A percentile compares a stretch with the other conserved stretches of the same genome.
phyloP scores from a whole-genome alignment of 1,140 invertebrate species.

The Drosophila chauvacae region DNA sequence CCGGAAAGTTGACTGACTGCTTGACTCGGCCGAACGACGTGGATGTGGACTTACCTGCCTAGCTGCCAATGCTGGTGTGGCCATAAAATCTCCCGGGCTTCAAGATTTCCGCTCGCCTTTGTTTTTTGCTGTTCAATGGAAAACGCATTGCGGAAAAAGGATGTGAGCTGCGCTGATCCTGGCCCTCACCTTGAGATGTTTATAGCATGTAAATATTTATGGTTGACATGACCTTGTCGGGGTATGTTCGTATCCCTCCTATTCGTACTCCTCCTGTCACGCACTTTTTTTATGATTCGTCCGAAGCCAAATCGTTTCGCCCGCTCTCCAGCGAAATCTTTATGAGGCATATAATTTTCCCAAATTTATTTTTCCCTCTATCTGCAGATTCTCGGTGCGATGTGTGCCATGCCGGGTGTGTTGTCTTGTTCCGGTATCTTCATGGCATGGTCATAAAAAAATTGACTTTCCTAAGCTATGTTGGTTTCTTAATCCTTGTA shows the following conservation, averaged over 20 bases:
- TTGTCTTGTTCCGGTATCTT: slow-evolving; percentile 59
- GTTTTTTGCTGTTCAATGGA: slow-evolving; percentile 69
- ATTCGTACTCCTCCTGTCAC: slow-evolving; percentile 25
- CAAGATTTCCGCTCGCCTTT: slow-evolving; percentile 41
- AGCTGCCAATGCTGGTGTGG: slow-evolving; percentile 27
- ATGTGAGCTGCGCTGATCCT: slow-evolving; percentile 49
- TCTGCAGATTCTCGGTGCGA: slow-evolving; percentile 23
- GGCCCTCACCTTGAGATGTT: slow-evolving; percentile 72
- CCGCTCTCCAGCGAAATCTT: slow-evolving; percentile 60
- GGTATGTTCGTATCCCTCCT: slow-evolving; percentile 12
- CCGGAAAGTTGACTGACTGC: slow-evolving; percentile 73
- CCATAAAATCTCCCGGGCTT: slow-evolving; percentile 54
- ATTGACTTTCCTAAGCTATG: slow-evolving; percentile 74
- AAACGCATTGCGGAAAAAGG: slow-evolving; percentile 77
- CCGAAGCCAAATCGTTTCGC: slow-evolving; percentile 55
- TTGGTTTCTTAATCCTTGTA: slow-evolving; percentile 36
- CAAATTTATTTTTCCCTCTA: slow-evolving; percentile 59
- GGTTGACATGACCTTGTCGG: slow-evolving; percentile 76
- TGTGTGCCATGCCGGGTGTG: slow-evolving; percentile 17
- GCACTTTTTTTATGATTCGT: slow-evolving; percentile 73
- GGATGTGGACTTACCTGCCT: slow-evolving; percentile 31
- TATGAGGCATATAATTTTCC: slow-evolving; percentile 72
- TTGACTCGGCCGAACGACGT: slow-evolving; percentile 52
- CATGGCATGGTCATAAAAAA: slow-evolving; percentile 69
- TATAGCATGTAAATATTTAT: slow-evolving; percentile 82